Conservation (phyloP, 2,113 vertebrate species). For the Coregonus clupeaformis region DNA sequence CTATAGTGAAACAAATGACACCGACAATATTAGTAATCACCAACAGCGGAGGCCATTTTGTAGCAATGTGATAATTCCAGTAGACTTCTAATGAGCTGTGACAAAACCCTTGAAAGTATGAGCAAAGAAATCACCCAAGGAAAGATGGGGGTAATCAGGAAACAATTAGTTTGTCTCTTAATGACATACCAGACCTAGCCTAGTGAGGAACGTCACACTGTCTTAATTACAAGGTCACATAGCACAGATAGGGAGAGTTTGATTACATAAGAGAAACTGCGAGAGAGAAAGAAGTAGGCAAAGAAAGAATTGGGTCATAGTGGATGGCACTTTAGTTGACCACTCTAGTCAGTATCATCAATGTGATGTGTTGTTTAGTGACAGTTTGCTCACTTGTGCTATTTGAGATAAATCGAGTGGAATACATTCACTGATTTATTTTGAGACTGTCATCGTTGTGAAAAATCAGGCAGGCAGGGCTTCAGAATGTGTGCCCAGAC, state of each 20-base stretch:
- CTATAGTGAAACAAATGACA: background rate
- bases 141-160: slow-evolving; percentile 47
- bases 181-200: slow-evolving; percentile 30
- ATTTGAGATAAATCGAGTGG: slow-evolving; percentile 22
- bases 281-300: background rate
- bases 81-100: slow-evolving; percentile 58
- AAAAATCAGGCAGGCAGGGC: background rate
- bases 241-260: background rate
- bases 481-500: background rate
- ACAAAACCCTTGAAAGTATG: slow-evolving; percentile 42
- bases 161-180: slow-evolving; percentile 58
- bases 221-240: too few relatives aligned
- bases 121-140: slow-evolving; percentile 27
- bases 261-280: background rate
- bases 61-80: slow-evolving; percentile 36
- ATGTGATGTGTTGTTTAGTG: background rate
- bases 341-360: background rate
- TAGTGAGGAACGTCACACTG: too few relatives aligned
- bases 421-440: background rate
- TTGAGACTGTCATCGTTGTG: background rate
- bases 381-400: slow-evolving; percentile 1
- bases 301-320: background rate
- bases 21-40: too few relatives aligned
- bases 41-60: slow-evolving; percentile 18
- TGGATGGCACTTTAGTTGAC: background rate